phyloP scores from a whole-genome alignment of 2,888 invertebrate genomes.

The Chrysopilus asiliformis region DNA sequence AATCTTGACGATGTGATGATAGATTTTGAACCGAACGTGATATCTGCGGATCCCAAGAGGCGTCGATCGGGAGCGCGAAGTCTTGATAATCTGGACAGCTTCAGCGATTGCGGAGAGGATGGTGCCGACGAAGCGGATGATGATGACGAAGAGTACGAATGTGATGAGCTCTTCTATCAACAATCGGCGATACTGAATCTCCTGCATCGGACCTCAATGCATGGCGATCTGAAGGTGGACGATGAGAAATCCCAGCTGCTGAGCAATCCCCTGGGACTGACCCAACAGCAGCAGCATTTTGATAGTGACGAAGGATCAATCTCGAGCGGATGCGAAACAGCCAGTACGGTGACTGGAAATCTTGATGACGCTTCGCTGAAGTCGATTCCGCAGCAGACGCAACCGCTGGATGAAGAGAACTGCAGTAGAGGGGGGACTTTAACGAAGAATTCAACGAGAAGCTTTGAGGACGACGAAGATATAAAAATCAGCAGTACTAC shows the following conservation, averaged over 20 bases:
- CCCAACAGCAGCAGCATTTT: conserved; percentile 21
- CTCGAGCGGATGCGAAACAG: conserved; percentile 70
- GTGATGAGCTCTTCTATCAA: conserved; percentile 29
- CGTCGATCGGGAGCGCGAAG: conserved; percentile 11
- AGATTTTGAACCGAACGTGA: conserved; percentile 5
- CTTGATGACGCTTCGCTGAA: conserved; percentile 31
- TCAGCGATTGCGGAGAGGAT: conserved; percentile 11
- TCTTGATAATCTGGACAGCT: conserved; percentile 16
- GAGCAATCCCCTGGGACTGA: not conserved
- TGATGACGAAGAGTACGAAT: conserved; percentile 14
- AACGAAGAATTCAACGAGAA: no score
- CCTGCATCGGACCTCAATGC: conserved; percentile 31
- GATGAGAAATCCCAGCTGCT: not conserved
- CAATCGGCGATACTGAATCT: conserved; percentile 32
- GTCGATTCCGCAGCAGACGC: conserved; percentile 16
- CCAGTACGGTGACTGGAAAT: conserved; percentile 52
- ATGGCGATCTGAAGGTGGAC: conserved; percentile 20
- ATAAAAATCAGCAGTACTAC: not conserved
- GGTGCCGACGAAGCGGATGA: conserved; percentile 26
- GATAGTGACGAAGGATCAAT: conserved; percentile 64
- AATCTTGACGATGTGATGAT: conserved; percentile 20
- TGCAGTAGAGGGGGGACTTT: not conserved
- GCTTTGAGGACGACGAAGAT: no score
- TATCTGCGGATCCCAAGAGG: not conserved
- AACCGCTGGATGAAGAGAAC: not conserved